Percentiles rank a stretch among this genome's conserved stretches.
These are phyloP conservation scores for Caloenas nicobarica DNA, from an alignment of 2,113 vertebrate genomes.

Conservation along the genomic window DNA sequence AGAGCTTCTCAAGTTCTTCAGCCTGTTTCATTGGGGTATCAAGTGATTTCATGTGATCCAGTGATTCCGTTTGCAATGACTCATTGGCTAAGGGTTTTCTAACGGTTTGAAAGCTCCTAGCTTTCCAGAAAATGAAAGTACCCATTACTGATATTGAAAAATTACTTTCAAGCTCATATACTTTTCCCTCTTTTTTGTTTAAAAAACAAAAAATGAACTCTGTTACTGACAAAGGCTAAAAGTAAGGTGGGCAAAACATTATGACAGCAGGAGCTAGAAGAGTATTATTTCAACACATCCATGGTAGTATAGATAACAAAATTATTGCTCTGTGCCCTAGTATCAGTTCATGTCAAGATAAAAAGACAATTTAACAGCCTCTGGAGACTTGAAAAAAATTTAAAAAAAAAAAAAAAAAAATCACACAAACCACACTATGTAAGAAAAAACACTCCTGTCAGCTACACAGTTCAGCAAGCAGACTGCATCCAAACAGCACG, in stretches of 20 bases:
- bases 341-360: neutral
- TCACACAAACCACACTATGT: fast-evolving
- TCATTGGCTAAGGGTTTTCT: neutral
- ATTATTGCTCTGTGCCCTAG: neutral
- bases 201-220: neutral
- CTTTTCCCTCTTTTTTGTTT: fast-evolving
- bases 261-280: neutral
- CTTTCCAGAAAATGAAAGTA: neutral
- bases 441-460: neutral
- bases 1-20: neutral
- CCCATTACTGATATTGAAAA: neutral
- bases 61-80: neutral
- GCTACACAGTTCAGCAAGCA: neutral
- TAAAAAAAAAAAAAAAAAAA: too few species aligned
- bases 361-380: neutral
- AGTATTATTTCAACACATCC: neutral
- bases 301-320: neutral
- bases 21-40: neutral
- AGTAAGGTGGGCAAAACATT: neutral
- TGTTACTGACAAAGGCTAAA: neutral
- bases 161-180: neutral
- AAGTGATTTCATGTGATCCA: neutral
- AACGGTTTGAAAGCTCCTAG: neutral
- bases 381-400: neutral
- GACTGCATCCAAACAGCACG: neutral